Percentiles rank a stretch among this genome's conserved stretches.
phyloP scores from a whole-genome alignment of 2,113 vertebrate species.

The Neodontobutis hainanensis region DNA sequence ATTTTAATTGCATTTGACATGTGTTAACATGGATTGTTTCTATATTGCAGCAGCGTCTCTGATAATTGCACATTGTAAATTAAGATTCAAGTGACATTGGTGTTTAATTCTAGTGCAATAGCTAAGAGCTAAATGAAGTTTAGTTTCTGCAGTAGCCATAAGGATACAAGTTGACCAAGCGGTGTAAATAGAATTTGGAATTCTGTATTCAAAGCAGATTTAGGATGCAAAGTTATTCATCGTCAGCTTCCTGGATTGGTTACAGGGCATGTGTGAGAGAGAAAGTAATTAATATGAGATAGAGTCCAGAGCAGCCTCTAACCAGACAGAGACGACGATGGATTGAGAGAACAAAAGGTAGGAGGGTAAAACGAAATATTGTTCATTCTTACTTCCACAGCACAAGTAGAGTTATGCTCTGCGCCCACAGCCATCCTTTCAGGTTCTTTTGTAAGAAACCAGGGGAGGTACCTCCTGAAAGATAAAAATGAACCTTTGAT shows the following conservation, averaged over 20 bases:
- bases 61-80: slow-evolving; percentile 13
- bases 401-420: slow-evolving; percentile 15
- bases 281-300: slow-evolving; percentile 75
- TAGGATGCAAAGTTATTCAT: slow-evolving; percentile 79
- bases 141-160: slow-evolving; percentile 40
- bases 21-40: not conserved
- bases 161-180: slow-evolving; percentile 63
- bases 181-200: slow-evolving; percentile 69
- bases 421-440: slow-evolving; percentile 38
- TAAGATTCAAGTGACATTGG: slow-evolving; percentile 18
- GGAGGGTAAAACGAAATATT: slow-evolving; percentile 52
- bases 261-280: slow-evolving; percentile 69
- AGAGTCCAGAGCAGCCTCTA: slow-evolving; percentile 69
- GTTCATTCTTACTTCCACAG: slow-evolving; percentile 28
- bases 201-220: slow-evolving; percentile 70
- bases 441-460: slow-evolving; percentile 26
- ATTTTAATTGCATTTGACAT: not conserved
- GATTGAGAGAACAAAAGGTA: slow-evolving; percentile 61
- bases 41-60: not conserved
- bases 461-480: slow-evolving; percentile 46
- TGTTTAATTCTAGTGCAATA: slow-evolving; percentile 35
- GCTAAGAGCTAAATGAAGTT: slow-evolving; percentile 50
- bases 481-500: slow-evolving; percentile 64
- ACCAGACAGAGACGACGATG: slow-evolving; percentile 50
- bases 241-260: slow-evolving; percentile 72